These are phyloP conservation scores for Anisognathus igniventris DNA, from an alignment of 2,797 vertebrate species.

Conservation along the genomic window DNA sequence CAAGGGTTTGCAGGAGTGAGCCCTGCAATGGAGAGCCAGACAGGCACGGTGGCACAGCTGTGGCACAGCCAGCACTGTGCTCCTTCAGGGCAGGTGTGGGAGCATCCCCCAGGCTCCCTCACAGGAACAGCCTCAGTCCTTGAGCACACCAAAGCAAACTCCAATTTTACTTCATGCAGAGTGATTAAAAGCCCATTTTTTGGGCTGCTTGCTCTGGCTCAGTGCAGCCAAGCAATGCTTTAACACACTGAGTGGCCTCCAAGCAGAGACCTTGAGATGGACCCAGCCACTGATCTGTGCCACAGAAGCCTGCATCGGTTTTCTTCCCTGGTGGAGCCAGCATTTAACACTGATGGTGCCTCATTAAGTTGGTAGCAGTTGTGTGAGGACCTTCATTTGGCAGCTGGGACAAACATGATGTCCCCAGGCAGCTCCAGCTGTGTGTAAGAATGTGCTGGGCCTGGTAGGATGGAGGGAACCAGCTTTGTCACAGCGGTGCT, in stretches of 20 bases:
- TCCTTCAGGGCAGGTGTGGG: background rate
- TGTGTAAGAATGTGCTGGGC: background rate
- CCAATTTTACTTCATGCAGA: background rate
- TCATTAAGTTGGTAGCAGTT: background rate
- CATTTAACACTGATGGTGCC: background rate
- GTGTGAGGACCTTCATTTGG: background rate
- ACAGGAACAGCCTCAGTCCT: rapidly evolving
- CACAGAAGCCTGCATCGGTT: rapidly evolving
- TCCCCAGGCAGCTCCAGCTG: background rate
- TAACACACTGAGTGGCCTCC: background rate
- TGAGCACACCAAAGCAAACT: background rate
- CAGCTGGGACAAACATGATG: background rate
- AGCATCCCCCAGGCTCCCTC: background rate
- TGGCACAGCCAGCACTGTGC: rapidly evolving
- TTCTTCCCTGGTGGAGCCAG: background rate
- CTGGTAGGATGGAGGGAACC: rapidly evolving
- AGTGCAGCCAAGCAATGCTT: background rate
- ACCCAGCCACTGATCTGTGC: background rate
- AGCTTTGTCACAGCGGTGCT: background rate
- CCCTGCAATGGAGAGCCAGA: background rate
- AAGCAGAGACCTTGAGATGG: background rate
- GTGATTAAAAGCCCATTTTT: background rate
- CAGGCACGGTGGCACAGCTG: rapidly evolving
- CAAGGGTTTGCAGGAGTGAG: background rate
- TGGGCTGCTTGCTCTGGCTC: background rate